Conservation (phyloP, 2,113 vertebrate species). For the Oryzias melastigma region DNA sequence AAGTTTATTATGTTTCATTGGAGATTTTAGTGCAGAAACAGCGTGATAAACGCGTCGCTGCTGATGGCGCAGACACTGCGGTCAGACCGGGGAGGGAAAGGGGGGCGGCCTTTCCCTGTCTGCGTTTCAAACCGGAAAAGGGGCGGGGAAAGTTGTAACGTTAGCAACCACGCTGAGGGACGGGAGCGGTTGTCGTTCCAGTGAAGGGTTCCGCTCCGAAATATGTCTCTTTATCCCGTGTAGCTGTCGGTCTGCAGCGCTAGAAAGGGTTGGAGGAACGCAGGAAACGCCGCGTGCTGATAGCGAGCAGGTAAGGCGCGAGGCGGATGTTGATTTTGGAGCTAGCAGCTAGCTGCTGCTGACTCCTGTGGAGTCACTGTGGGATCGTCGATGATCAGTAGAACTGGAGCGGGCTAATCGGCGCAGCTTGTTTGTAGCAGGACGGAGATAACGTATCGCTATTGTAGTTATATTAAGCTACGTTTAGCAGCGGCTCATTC, state of each 20-base stretch:
- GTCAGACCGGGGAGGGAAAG: background rate
- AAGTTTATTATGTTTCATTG: too few relatives aligned
- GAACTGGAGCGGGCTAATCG: conserved; percentile 22
- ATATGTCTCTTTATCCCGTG: conserved; percentile 16
- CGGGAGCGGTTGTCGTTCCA: conserved; percentile 23
- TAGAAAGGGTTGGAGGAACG: background rate
- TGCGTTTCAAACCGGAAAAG: conserved; percentile 49
- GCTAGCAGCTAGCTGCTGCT: conserved; percentile 8
- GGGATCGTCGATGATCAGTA: conserved; percentile 26
- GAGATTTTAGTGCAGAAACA: too few relatives aligned
- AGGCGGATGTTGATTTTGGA: background rate
- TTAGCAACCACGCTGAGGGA: conserved; percentile 69
- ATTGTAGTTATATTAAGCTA: rapidly evolving
- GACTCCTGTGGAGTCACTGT: conserved; percentile 23
- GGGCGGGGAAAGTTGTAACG: conserved; percentile 63
- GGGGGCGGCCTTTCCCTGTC: background rate
- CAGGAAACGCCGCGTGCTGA: background rate
- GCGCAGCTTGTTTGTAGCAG: conserved; percentile 13
- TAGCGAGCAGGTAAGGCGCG: conserved; percentile 44
- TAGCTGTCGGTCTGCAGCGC: background rate
- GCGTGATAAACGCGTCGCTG: background rate
- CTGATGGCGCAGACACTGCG: background rate
- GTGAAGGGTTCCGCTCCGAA: conserved; percentile 31
- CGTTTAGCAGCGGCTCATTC: background rate
- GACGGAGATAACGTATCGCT: background rate